phyloP scores from a whole-genome alignment of 2,113 vertebrate species.

The Podarcis cretensis region DNA sequence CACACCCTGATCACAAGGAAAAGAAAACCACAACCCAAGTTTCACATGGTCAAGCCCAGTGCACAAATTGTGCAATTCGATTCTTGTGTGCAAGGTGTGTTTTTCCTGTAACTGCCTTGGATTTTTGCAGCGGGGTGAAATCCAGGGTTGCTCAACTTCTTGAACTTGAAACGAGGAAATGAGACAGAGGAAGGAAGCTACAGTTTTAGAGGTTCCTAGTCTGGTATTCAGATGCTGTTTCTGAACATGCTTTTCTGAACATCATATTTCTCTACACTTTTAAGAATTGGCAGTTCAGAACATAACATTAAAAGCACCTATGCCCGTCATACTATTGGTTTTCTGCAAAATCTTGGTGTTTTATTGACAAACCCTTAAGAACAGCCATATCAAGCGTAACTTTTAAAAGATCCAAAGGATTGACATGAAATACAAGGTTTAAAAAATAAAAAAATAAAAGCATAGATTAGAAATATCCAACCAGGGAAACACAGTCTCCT shows the following conservation, averaged over 20 bases:
- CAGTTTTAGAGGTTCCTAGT: conserved; percentile 24
- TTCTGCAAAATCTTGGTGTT: conserved; percentile 48
- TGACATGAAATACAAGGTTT: background rate
- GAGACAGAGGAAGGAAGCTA: conserved; percentile 57
- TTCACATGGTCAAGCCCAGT: background rate
- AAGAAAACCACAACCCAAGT: background rate
- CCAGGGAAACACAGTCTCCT: background rate
- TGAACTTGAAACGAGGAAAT: conserved; percentile 45
- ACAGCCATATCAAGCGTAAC: conserved; percentile 50
- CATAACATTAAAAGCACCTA: too few species aligned
- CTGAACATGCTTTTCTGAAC: background rate
- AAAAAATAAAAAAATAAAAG: background rate
- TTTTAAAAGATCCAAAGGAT: conserved; percentile 47
- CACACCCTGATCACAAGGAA: conserved; percentile 7
- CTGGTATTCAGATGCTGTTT: background rate
- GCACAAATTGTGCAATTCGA: conserved; percentile 26
- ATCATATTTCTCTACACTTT: background rate
- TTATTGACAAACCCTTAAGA: conserved; percentile 66
- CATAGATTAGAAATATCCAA: background rate
- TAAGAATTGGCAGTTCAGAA: background rate
- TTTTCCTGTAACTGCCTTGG: conserved; percentile 36
- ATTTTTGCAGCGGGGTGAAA: conserved; percentile 29
- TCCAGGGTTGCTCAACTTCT: conserved; percentile 52
- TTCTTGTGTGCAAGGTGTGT: conserved; percentile 25
- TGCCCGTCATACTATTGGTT: too few species aligned